phyloP scores from a whole-genome alignment of 1,140 invertebrate species.

The Sycophila sp. region DNA sequence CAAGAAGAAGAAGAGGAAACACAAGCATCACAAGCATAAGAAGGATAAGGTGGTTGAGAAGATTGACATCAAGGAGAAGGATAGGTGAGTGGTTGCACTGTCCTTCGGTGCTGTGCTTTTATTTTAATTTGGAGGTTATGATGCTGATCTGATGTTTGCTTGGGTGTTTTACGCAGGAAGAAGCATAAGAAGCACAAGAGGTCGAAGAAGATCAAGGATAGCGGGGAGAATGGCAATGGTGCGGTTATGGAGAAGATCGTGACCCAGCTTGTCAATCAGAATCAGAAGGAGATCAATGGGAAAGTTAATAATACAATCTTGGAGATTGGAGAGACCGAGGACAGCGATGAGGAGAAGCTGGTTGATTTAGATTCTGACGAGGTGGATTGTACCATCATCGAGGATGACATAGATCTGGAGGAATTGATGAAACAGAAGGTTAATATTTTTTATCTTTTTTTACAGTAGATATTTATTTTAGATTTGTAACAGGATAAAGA shows the following conservation, averaged over 20 bases:
- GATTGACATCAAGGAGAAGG: slow-evolving; percentile 57
- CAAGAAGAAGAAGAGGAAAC: slow-evolving; percentile 69
- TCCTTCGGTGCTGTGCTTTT: background rate
- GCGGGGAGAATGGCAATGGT: slow-evolving; percentile 60
- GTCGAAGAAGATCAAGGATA: slow-evolving; percentile 60
- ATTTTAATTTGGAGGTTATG: too few relatives aligned
- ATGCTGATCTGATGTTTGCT: too few relatives aligned
- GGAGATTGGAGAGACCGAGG: slow-evolving; percentile 77
- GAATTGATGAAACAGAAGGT: slow-evolving; percentile 90
- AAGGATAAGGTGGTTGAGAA: slow-evolving; percentile 63
- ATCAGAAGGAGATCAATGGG: slow-evolving; percentile 57
- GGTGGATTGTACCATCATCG: slow-evolving; percentile 80
- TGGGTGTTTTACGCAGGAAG: slow-evolving; percentile 46
- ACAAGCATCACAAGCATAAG: slow-evolving; percentile 71
- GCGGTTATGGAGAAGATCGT: slow-evolving; percentile 51
- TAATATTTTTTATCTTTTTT: slow-evolving; percentile 5
- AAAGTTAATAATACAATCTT: slow-evolving; percentile 58
- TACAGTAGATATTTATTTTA: background rate
- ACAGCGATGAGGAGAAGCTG: slow-evolving; percentile 73
- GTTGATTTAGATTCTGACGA: slow-evolving; percentile 81
- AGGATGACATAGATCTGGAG: slow-evolving; percentile 88
- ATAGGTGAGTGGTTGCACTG: slow-evolving; percentile 47
- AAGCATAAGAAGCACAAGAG: slow-evolving; percentile 68
- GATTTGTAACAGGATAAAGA: background rate
- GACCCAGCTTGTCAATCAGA: slow-evolving; percentile 31